Conservation (phyloP, 1,140 invertebrate species). For the Thaumetopoea pityocampa region DNA sequence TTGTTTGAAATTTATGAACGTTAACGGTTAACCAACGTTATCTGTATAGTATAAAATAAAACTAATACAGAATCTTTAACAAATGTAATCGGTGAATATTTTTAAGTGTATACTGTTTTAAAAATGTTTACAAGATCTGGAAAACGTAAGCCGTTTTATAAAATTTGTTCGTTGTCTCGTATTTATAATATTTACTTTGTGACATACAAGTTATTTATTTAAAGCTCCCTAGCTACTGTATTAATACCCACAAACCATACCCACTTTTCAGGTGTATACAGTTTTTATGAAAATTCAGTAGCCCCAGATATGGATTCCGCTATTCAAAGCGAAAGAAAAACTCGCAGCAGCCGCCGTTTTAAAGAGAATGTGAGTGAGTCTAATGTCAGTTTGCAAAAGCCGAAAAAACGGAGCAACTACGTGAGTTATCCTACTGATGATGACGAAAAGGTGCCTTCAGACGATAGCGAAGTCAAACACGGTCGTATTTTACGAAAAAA, state of each 20-base stretch:
- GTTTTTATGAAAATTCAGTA: slow-evolving; percentile 23
- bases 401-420: slow-evolving; percentile 44
- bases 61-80: too few relatives aligned
- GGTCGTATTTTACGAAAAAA: slow-evolving; percentile 28
- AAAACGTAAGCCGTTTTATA: slow-evolving; percentile 50
- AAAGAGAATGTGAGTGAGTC: slow-evolving; percentile 31
- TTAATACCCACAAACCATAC: neutral
- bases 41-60: too few relatives aligned
- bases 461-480: slow-evolving; percentile 13
- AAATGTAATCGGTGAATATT: too few relatives aligned
- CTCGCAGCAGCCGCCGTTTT: slow-evolving; percentile 32
- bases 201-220: too few relatives aligned
- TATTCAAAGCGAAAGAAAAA: slow-evolving; percentile 36
- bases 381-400: slow-evolving; percentile 16
- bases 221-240: too few relatives aligned
- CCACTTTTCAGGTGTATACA: slow-evolving; percentile 41
- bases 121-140: slow-evolving; percentile 61
- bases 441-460: slow-evolving; percentile 4
- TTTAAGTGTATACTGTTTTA: slow-evolving; percentile 12
- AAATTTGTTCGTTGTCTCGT: too few relatives aligned
- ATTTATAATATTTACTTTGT: too few relatives aligned
- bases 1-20: too few relatives aligned
- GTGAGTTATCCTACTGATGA: slow-evolving; percentile 49
- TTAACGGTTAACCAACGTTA: too few relatives aligned
- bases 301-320: slow-evolving; percentile 14